Base-by-base conservation (phyloP, 2,888 invertebrate genomes). In the Drosophila quinaria region DNA sequence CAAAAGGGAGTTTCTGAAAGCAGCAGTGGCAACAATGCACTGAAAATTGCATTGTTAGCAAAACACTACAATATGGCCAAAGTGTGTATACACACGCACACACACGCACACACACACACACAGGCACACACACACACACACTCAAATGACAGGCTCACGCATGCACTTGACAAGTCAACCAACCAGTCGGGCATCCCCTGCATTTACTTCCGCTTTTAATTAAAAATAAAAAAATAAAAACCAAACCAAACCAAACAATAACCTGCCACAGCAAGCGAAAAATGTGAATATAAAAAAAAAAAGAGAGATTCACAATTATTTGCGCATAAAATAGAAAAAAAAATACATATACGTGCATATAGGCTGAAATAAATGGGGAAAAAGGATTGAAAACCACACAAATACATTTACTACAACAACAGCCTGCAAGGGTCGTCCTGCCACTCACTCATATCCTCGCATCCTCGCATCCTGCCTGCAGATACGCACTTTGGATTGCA, bases 1-100 rank as follows among this genome's bases (percentile, higher is more conserved):
- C 85, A 74, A 73, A 78, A 80, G 83, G 83, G 80, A 77, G 77
- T 68, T 59, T 46, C 60, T 66, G 33, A 46, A 61, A 64, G 66
- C 25, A 54, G 42, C 49, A 68, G 25, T 70, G 64, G 60, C 61
- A 88, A 88, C 89, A 90, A 86, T 78, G 70, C 82, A 58, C 87
- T 89, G 76, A 89, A 85, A 86, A 90, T 86, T 87, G 90, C 89
- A 89, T 90, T 86, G 86, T 86, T 86, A 87, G 86, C 90, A 90
- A 81, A 90, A 87, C 90, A 87, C 86, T 85, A 85, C 82, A 90
- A 89, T 88, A 82, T 88, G 89, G 89, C 90, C 90, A 88, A 89
- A 89, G 83, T 89, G 88, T 71, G 58, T 37, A 37, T 19, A 46
- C 49, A 59, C 54, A 73, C 65, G 42, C 56, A 63, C 60, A 33